phyloP scores from a whole-genome alignment of 1,140 invertebrate genomes.

The Solen grandis region DNA sequence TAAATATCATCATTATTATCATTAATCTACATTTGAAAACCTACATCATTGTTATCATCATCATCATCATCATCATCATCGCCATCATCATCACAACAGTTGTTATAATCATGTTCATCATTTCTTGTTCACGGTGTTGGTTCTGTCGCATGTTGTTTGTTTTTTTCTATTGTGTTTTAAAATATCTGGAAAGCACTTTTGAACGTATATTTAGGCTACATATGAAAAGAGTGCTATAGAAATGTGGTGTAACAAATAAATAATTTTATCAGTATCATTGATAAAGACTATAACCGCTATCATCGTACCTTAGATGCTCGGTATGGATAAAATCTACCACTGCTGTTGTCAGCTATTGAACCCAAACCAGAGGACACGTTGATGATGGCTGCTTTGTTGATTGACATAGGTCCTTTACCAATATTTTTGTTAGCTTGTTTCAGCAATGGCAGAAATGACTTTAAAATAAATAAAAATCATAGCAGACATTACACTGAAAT shows the following conservation, averaged over 20 bases:
- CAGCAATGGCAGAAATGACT: no score
- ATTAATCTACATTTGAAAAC: background rate
- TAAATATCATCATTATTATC: background rate
- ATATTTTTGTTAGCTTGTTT: slow-evolving; percentile 55
- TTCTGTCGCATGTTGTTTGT: background rate
- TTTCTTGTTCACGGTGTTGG: background rate
- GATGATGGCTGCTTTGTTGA: slow-evolving; percentile 61
- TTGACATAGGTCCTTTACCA: slow-evolving; percentile 30
- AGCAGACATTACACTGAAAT: slow-evolving; percentile 6
- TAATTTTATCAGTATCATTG: background rate
- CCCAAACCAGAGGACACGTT: slow-evolving; percentile 61
- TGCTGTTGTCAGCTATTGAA: slow-evolving; percentile 58
- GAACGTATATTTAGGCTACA: background rate
- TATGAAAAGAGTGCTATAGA: no score
- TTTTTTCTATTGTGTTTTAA: no score
- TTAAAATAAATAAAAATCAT: slow-evolving; percentile 59
- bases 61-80: background rate
- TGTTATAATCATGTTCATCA: background rate
- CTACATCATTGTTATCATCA: background rate
- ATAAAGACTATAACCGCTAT: background rate
- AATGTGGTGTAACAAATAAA: background rate
- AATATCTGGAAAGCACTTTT: background rate
- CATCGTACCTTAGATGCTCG: slow-evolving; percentile 59
- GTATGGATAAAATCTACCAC: slow-evolving; percentile 54
- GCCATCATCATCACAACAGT: background rate